These are phyloP conservation scores for Sebastes oblongus DNA, from an alignment of 2,797 vertebrate species.

Conservation along the genomic window DNA sequence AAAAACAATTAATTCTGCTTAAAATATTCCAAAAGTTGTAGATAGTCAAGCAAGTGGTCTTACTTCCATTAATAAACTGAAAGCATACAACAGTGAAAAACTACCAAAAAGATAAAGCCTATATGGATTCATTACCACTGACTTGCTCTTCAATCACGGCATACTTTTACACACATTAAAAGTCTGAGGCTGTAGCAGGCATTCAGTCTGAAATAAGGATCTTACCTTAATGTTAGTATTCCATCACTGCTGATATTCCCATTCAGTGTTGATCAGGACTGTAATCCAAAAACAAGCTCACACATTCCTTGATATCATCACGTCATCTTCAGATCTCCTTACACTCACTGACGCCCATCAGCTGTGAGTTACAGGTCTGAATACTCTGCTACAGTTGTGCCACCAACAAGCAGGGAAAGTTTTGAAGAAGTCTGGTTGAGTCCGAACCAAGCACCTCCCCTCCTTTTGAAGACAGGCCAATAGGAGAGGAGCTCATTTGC, in stretches of 20 bases:
- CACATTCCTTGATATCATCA: neutral
- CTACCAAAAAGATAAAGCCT: neutral
- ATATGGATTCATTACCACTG: neutral
- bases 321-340: slow-evolving; percentile 4
- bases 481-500: slow-evolving; percentile 67
- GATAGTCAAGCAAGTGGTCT: neutral
- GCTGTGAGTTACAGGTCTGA: neutral
- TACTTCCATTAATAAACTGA: neutral
- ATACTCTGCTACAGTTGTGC: neutral
- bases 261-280: slow-evolving; percentile 2
- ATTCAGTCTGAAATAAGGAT: neutral
- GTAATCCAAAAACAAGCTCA: slow-evolving; percentile 18
- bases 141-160: neutral
- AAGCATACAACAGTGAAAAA: neutral
- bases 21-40: neutral
- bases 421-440: slow-evolving; percentile 84
- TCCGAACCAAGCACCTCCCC: slow-evolving; percentile 81
- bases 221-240: slow-evolving; percentile 63
- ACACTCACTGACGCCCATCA: neutral
- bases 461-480: slow-evolving; percentile 73
- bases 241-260: slow-evolving; percentile 31
- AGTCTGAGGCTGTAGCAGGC: neutral
- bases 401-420: slow-evolving; percentile 43
- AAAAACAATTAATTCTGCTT: neutral
- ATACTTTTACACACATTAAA: neutral